These are phyloP conservation scores for Trichogramma dendrolimi DNA, from an alignment of 2,888 invertebrate genomes.

Conservation along the genomic window DNA sequence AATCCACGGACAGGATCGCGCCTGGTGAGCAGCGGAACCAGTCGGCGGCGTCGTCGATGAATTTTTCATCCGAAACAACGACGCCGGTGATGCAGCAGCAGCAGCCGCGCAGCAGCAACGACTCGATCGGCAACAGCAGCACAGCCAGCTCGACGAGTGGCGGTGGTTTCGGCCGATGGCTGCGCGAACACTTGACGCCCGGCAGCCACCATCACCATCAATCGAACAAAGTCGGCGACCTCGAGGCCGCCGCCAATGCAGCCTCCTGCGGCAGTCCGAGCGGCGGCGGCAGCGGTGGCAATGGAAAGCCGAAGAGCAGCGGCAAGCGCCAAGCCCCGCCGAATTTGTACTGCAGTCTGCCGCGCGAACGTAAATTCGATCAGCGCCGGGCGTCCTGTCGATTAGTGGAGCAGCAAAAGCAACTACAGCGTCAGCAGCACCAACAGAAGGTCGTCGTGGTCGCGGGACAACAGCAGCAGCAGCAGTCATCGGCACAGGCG, in stretches of 20 bases:
- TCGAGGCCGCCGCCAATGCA: slow-evolving; percentile 7
- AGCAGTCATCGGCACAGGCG: slow-evolving; percentile 7
- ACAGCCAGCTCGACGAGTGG: slow-evolving; percentile 27
- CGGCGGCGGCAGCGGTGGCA: slow-evolving; percentile 13
- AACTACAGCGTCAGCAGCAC: background rate
- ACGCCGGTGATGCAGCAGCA: background rate
- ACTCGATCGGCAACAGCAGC: slow-evolving; percentile 12
- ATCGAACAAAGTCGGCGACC: slow-evolving; percentile 25
- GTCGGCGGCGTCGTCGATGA: background rate
- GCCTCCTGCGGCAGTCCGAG: slow-evolving; percentile 12
- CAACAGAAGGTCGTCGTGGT: background rate
- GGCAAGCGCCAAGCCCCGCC: slow-evolving; percentile 36
- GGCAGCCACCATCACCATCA: background rate
- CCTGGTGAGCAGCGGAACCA: slow-evolving; percentile 8
- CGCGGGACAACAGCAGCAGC: slow-evolving; percentile 33
- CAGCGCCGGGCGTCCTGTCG: slow-evolving; percentile 20
- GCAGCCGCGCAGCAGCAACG: slow-evolving; percentile 21
- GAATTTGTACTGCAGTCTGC: slow-evolving; percentile 48
- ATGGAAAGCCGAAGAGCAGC: slow-evolving; percentile 24
- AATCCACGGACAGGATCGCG: slow-evolving; percentile 32
- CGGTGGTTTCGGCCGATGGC: slow-evolving; percentile 48
- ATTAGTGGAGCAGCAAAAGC: slow-evolving; percentile 16
- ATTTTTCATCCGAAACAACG: no score
- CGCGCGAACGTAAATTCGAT: slow-evolving; percentile 30
- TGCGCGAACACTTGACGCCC: slow-evolving; percentile 43